phyloP scores from a whole-genome alignment of 2,797 vertebrate genomes.

The Phataginus tricuspis region DNA sequence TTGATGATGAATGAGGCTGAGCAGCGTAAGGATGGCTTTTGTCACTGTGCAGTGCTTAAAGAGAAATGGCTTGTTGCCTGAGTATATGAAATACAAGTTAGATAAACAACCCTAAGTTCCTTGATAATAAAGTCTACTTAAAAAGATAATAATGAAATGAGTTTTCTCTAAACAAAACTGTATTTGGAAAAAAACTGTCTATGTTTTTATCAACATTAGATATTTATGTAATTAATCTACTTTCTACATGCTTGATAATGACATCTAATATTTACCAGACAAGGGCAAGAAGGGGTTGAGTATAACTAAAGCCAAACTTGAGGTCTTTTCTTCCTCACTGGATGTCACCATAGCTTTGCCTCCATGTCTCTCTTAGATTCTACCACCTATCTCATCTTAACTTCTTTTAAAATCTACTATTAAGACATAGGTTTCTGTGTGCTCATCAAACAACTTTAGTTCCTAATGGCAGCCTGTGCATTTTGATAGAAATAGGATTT shows the following conservation, averaged over 20 bases:
- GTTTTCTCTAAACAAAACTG: background rate
- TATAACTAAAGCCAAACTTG: background rate
- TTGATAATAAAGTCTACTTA: slow-evolving; percentile 44
- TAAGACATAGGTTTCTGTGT: background rate
- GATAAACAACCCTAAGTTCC: slow-evolving; percentile 30
- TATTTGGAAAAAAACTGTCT: background rate
- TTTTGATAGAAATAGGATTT: slow-evolving; percentile 29
- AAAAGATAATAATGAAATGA: slow-evolving; percentile 38
- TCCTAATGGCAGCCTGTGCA: background rate
- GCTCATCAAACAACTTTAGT: background rate
- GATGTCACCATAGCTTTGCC: background rate
- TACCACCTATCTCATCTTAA: background rate
- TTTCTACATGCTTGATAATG: background rate
- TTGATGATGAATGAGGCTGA: slow-evolving; percentile 67
- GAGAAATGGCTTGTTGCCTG: background rate
- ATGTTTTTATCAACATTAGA: slow-evolving; percentile 19
- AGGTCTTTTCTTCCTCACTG: background rate
- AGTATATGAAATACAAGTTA: slow-evolving; percentile 19
- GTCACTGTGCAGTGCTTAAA: slow-evolving; percentile 39
- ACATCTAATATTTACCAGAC: slow-evolving; percentile 5
- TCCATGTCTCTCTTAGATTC: background rate
- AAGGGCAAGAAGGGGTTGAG: background rate
- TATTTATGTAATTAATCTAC: background rate
- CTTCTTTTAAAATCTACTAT: background rate
- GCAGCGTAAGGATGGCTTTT: slow-evolving; percentile 42